Evolutionary conservation across 2,797 vertebrate genomes (phyloP).

Genomic region (Danio tinwini): DNA sequence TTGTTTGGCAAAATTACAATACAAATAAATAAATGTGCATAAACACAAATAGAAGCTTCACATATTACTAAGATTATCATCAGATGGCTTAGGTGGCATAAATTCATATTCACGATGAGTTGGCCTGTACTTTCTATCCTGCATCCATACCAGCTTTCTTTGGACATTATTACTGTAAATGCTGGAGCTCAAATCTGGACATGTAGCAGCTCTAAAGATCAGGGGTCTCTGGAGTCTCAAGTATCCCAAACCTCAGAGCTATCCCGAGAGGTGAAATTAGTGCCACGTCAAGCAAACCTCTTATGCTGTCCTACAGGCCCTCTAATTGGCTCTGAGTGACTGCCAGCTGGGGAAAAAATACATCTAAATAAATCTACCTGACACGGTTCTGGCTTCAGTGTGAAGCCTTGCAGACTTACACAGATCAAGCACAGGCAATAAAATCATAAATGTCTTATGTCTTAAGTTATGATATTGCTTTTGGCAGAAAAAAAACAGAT

Average conservation of each 20-base stretch:
- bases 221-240: conserved; percentile 53
- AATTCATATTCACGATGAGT: too few species aligned
- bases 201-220: conserved; percentile 45
- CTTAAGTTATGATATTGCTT: too few species aligned
- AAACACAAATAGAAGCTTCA: too few species aligned
- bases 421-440: neutral
- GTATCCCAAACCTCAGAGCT: conserved; percentile 55
- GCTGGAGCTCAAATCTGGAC: neutral
- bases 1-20: too few species aligned
- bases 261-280: neutral
- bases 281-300: neutral
- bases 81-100: too few species aligned
- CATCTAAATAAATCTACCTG: conserved; percentile 46
- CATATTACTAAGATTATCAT: too few species aligned
- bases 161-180: neutral
- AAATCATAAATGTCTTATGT: neutral
- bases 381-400: conserved; percentile 38
- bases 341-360: conserved; percentile 44
- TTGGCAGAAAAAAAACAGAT: too few species aligned
- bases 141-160: neutral
- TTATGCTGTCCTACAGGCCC: neutral
- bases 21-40: too few species aligned
- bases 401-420: conserved; percentile 26
- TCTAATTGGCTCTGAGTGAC: conserved; percentile 24
- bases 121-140: neutral